Conservation (phyloP, 37 sponge, comb jelly and placozoan species). For the Halichondria panicea region DNA sequence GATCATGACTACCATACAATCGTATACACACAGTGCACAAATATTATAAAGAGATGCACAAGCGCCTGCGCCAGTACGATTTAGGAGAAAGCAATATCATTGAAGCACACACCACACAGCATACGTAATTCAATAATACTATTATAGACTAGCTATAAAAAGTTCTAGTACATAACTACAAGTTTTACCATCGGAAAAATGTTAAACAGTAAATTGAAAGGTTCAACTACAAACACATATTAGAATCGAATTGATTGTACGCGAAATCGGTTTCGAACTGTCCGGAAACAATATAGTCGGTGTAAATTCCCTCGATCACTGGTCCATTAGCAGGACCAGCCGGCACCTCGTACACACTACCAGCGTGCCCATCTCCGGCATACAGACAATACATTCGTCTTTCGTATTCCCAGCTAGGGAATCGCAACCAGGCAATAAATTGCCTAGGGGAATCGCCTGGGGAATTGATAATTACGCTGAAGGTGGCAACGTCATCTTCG, state of each 20-base stretch:
- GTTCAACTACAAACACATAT: too few species aligned
- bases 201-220: too few species aligned
- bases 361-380: conserved; percentile 34
- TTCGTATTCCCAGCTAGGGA: conserved; percentile 16
- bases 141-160: background rate
- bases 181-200: background rate
- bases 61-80: too few species aligned
- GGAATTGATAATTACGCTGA: conserved; percentile 10
- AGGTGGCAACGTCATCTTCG: background rate
- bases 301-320: conserved; percentile 32
- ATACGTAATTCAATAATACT: too few species aligned
- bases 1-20: too few species aligned
- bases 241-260: background rate
- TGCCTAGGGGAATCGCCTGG: background rate
- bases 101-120: too few species aligned
- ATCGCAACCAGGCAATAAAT: conserved; percentile 20
- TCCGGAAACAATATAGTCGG: conserved; percentile 9
- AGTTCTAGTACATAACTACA: background rate
- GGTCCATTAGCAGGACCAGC: conserved; percentile 35
- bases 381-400: conserved; percentile 8
- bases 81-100: too few species aligned
- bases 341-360: conserved; percentile 28
- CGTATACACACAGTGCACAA: too few species aligned
- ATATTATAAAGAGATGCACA: too few species aligned
- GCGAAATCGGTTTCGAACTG: conserved; percentile 19